A percentile compares a stretch with the other conserved stretches of the same genome.
Conservation (phyloP, 1,140 invertebrate species). For the Pogonomyrmex barbatus region DNA sequence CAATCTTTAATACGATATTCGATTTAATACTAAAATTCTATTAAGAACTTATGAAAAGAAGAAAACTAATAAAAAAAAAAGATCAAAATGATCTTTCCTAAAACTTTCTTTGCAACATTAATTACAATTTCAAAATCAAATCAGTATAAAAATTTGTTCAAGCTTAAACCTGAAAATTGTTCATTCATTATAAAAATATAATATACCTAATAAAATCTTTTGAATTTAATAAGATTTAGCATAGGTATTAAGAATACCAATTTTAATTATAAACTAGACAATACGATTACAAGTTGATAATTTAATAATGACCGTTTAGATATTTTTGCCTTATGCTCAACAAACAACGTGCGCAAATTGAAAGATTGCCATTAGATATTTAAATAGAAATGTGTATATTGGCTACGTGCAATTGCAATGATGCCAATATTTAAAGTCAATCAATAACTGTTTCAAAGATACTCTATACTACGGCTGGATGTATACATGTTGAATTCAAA, state of each 20-base stretch:
- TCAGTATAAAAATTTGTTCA: slow-evolving; percentile 19
- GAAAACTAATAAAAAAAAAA: neutral
- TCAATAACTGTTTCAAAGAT: slow-evolving; percentile 48
- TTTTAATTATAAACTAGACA: slow-evolving; percentile 71
- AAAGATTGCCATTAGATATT: slow-evolving; percentile 53
- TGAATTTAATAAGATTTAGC: slow-evolving; percentile 71
- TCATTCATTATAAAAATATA: neutral
- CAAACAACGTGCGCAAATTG: slow-evolving; percentile 40
- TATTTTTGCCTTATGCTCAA: slow-evolving; percentile 43
- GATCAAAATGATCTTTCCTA: neutral
- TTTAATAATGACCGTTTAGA: slow-evolving; percentile 68
- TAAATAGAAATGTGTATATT: slow-evolving; percentile 26
- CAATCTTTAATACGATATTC: neutral
- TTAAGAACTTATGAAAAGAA: neutral
- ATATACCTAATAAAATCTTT: slow-evolving; percentile 43
- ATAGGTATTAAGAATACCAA: slow-evolving; percentile 58
- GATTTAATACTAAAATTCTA: neutral
- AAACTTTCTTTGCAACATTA: neutral
- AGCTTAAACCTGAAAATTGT: slow-evolving; percentile 4
- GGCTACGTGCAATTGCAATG: neutral
- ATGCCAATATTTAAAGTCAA: slow-evolving; percentile 39
- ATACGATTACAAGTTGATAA: slow-evolving; percentile 70
- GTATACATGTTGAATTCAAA: slow-evolving; percentile 36
- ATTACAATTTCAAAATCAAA: neutral
- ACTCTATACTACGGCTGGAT: neutral